A percentile compares a stretch with the other conserved stretches of the same genome.
Evolutionary conservation across 2,113 vertebrate genomes (phyloP).

Genomic region (Promerops cafer): DNA sequence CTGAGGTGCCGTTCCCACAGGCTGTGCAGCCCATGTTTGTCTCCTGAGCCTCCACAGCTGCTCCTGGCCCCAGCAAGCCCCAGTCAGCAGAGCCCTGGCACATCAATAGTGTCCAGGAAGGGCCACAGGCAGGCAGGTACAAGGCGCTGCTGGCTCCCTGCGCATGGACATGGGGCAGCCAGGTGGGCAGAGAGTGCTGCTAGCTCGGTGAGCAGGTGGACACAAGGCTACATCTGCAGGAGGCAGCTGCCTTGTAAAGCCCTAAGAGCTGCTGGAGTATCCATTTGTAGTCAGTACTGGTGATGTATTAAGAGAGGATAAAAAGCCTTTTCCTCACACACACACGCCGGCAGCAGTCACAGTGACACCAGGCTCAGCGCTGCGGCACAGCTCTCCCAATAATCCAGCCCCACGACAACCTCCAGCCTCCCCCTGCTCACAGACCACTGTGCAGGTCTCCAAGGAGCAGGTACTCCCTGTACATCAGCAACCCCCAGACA

Average conservation of each 20-base stretch:
- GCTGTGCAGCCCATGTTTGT: rapidly evolving
- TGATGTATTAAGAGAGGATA: not conserved
- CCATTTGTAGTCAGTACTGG: not conserved
- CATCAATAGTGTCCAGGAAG: rapidly evolving
- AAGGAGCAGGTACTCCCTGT: not conserved
- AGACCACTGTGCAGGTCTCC: not conserved
- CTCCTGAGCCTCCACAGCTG: not conserved
- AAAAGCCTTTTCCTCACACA: not conserved
- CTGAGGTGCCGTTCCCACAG: rapidly evolving
- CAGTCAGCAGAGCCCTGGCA: not conserved
- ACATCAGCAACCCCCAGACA: not conserved
- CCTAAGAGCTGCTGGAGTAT: not conserved
- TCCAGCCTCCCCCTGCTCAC: not conserved
- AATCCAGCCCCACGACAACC: not conserved
- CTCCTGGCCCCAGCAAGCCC: not conserved
- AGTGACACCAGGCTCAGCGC: not conserved
- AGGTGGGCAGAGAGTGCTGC: rapidly evolving
- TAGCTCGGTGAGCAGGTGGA: rapidly evolving
- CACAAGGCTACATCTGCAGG: not conserved
- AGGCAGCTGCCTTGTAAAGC: not conserved
- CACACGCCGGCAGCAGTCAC: not conserved
- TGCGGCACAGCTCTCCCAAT: not conserved
- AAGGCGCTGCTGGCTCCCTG: not conserved
- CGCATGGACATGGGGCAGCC: rapidly evolving
- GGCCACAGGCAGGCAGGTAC: not conserved